Conservation (phyloP, 2,888 invertebrate species). For the Strigamia crassipes region DNA sequence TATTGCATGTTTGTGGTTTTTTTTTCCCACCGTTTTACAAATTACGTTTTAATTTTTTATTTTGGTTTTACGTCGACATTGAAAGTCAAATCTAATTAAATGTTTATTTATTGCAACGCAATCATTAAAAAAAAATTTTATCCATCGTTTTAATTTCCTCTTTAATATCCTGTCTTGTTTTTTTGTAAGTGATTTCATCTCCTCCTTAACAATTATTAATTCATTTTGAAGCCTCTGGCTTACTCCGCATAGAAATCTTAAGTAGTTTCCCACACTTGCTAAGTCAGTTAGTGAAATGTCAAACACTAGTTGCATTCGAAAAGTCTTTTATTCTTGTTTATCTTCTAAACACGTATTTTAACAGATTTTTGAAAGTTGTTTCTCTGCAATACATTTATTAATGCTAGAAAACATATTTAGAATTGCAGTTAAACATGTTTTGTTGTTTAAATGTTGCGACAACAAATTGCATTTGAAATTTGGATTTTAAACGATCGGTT, state of each 20-base stretch:
- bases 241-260: not conserved
- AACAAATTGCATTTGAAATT: no score
- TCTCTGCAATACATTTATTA: no score
- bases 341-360: no score
- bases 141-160: not conserved
- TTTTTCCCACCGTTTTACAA: no score
- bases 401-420: no score
- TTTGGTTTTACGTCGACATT: not conserved
- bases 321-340: no score
- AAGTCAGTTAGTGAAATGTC: not conserved
- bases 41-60: not conserved
- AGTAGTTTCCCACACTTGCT: not conserved
- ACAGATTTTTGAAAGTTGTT: no score
- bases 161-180: not conserved
- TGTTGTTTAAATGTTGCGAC: no score
- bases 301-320: no score
- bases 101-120: not conserved
- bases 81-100: not conserved
- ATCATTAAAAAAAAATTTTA: not conserved
- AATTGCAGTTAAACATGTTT: no score
- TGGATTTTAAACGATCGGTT: no score
- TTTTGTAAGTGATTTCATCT: not conserved
- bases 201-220: slow-evolving; percentile 14
- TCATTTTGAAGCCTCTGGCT: not conserved
- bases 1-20: no score